phyloP scores from a whole-genome alignment of 2,113 vertebrate genomes.

The Forbesichthys agassizii region DNA sequence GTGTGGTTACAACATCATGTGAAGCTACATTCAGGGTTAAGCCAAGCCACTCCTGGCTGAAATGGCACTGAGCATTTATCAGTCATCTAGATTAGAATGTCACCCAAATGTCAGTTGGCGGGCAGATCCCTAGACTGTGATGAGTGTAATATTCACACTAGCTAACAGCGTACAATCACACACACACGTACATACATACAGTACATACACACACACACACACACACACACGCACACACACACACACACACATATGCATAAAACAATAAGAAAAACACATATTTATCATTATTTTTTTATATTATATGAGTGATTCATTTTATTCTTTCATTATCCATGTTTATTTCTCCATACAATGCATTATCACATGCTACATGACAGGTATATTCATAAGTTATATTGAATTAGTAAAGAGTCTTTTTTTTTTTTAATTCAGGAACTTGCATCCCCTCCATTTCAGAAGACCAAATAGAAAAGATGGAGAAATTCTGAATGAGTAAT shows the following conservation, averaged over 20 bases:
- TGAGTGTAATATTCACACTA: background rate
- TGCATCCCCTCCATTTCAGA: too few species aligned
- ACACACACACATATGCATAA: background rate
- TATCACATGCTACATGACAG: too few species aligned
- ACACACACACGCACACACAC: background rate
- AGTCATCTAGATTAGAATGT: slow-evolving; percentile 60
- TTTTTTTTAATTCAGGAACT: too few species aligned
- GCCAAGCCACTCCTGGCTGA: slow-evolving; percentile 42
- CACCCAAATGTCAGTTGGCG: slow-evolving; percentile 50
- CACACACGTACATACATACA: background rate
- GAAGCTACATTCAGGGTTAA: slow-evolving; percentile 23
- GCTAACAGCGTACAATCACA: background rate
- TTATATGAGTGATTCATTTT: too few species aligned
- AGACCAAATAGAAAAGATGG: too few species aligned
- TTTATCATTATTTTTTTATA: too few species aligned
- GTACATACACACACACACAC: background rate
- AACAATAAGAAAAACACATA: too few species aligned
- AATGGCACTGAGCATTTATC: slow-evolving; percentile 60
- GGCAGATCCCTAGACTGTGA: slow-evolving; percentile 28
- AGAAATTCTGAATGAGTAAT: too few species aligned
- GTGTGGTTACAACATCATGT: background rate
- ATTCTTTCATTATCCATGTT: too few species aligned
- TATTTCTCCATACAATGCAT: too few species aligned
- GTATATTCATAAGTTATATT: too few species aligned
- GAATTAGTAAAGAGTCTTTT: too few species aligned